Evolutionary conservation across 2,113 vertebrate species (phyloP).

Genomic region (Puffinus mauretanicus): DNA sequence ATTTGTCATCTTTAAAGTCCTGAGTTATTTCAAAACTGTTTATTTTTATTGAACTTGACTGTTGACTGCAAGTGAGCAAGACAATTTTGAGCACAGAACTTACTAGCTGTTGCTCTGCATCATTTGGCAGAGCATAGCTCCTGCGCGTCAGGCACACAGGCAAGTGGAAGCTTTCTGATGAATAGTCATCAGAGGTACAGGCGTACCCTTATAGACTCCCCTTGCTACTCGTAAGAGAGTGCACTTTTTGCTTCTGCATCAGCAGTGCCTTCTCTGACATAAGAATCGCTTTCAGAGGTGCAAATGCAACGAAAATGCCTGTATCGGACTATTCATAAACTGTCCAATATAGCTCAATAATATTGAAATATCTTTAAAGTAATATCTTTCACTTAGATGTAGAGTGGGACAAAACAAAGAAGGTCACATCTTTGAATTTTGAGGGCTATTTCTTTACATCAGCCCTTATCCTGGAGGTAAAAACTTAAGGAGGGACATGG

Average conservation of each 20-base stretch:
- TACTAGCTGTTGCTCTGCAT: background rate
- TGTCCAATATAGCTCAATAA: background rate
- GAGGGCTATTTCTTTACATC: background rate
- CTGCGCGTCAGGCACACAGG: background rate
- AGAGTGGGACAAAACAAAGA: background rate
- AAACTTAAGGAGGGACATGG: background rate
- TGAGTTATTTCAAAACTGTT: background rate
- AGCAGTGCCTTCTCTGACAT: background rate
- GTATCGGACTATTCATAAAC: background rate
- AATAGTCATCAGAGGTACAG: background rate
- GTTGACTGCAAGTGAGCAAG: background rate
- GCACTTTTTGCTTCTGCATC: background rate
- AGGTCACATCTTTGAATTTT: background rate
- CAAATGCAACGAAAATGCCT: background rate
- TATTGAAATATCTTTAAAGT: background rate
- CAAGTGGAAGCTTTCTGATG: background rate
- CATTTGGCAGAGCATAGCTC: background rate
- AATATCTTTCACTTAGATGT: background rate
- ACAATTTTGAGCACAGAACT: background rate
- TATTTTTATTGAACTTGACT: constrained; percentile 8
- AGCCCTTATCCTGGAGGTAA: background rate
- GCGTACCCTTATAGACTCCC: background rate
- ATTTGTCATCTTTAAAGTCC: background rate
- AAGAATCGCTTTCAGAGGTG: background rate
- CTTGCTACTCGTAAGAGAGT: background rate